Base-by-base conservation (phyloP, 1,140 invertebrate species). In the Diorhabda sublineata region DNA sequence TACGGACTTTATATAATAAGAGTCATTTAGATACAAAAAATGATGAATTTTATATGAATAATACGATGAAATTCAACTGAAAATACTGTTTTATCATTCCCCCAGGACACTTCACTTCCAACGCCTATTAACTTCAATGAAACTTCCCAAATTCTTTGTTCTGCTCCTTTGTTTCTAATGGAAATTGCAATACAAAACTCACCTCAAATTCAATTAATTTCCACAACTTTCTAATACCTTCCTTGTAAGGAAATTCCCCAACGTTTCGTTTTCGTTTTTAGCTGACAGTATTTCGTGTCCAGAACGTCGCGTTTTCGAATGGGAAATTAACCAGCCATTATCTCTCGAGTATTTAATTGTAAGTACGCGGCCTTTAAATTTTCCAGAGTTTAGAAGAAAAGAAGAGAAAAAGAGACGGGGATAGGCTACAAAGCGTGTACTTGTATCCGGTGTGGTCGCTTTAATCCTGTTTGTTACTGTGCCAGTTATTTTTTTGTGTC, bases 311-410 rank as follows among this genome's bases (percentile, higher is more conserved):
- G 47, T 52, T 52, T 52, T 52, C 45, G 52, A 64, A 56, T 52
- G 63, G 63, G 42, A 64, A 64, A 56, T 64, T 56, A 64, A 64
- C 43, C 45, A 57, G 45, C 63, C 45, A 64, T 64, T 64, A 64
- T 64, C 63, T 64, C 47, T 56, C 63, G 45, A 64, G 63, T 64
- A 64, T 64, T 64, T 64, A 64, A 64, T 64, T 64, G 63, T 64
- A 64, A 64, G 63, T 64, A 64, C 47, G 63, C 52, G 52, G 63
- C 63, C 56, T 47, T 64, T 64, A 57, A 64, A 64, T 64, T 64
- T 64, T 45, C 47, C 47, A 52, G 47, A 52, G 47, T 52, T 26
- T 52, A 52, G n/a, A 52, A 52, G 47, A n/a, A 52, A 52, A 52
- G 47, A 52, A 52, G 4, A 52, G 47, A 3, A 52, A 4, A 64